Conservation (phyloP, 2,113 vertebrate genomes). For the Drymodes brunneopygia region DNA sequence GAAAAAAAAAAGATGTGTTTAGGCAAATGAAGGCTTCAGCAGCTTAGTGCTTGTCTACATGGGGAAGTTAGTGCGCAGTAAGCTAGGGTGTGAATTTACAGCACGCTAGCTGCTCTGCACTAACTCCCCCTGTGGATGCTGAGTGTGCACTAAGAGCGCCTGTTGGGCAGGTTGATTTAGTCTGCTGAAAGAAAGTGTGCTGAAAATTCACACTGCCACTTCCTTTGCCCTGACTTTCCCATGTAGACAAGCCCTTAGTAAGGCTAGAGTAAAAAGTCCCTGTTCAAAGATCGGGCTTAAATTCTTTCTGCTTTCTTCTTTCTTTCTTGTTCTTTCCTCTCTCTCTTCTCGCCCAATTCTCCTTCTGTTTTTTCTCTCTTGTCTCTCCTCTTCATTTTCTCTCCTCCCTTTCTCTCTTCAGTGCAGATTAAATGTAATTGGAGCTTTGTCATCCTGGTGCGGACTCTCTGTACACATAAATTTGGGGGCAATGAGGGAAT, state of each 20-base stretch:
- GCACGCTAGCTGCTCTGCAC: conserved; percentile 66
- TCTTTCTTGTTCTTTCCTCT: background rate
- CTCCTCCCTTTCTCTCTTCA: background rate
- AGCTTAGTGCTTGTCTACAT: conserved; percentile 62
- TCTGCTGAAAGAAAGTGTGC: conserved; percentile 12
- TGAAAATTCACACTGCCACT: conserved; percentile 1
- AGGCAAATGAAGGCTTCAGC: conserved; percentile 18
- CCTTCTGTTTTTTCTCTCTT: background rate
- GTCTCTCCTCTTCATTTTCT: background rate
- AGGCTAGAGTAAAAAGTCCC: background rate
- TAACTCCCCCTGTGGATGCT: conserved; percentile 65
- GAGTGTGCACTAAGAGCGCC: conserved; percentile 60
- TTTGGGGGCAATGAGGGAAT: background rate
- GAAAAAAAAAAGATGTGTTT: background rate
- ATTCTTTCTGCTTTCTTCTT: background rate
- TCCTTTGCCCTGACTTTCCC: conserved; percentile 36
- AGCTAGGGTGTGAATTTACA: conserved; percentile 59
- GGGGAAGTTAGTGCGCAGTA: conserved; percentile 67
- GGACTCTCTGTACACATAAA: background rate
- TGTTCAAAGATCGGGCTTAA: background rate
- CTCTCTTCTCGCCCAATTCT: background rate
- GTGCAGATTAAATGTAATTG: background rate
- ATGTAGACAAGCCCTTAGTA: conserved; percentile 56
- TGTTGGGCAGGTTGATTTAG: background rate
- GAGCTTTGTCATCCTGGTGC: background rate